Conservation (phyloP, 2,888 invertebrate species). For the Caradrina kadenii region DNA sequence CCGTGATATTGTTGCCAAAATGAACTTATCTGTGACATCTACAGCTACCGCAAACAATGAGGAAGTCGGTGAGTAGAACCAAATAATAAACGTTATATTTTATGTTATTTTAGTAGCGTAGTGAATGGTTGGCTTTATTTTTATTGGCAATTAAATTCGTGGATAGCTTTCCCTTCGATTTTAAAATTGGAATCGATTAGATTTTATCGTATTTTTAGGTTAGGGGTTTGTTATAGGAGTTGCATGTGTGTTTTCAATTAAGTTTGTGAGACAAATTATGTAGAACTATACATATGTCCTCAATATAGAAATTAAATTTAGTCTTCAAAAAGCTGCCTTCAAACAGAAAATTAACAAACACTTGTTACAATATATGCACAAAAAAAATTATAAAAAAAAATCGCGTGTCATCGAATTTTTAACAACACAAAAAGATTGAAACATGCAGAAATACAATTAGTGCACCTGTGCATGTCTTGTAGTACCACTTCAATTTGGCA, state of each 20-base stretch:
- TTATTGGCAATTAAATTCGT: slow-evolving; percentile 5
- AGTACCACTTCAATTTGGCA: slow-evolving; percentile 12
- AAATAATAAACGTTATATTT: slow-evolving; percentile 16
- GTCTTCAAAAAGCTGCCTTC: no score
- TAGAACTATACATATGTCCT: no score
- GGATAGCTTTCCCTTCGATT: slow-evolving; percentile 10
- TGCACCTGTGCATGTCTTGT: slow-evolving; percentile 33
- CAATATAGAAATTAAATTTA: no score
- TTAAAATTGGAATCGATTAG: not conserved
- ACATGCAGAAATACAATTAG: slow-evolving; percentile 11
- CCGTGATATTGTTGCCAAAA: slow-evolving; percentile 69
- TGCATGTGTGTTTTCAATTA: slow-evolving; percentile 17
- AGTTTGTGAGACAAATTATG: no score
- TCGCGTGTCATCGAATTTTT: not conserved
- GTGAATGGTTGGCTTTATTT: slow-evolving; percentile 44
- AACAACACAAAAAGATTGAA: not conserved
- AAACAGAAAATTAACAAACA: no score
- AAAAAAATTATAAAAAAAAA: no score
- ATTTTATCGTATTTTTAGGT: slow-evolving; percentile 6
- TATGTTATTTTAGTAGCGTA: slow-evolving; percentile 13
- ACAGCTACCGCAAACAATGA: slow-evolving; percentile 74
- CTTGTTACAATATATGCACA: no score
- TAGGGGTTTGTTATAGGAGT: not conserved
- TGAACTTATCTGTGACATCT: slow-evolving; percentile 79
- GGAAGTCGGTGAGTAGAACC: slow-evolving; percentile 82